Evolutionary conservation across 2,113 vertebrate species (phyloP).

Genomic region (Leptodactylus fuscus): DNA sequence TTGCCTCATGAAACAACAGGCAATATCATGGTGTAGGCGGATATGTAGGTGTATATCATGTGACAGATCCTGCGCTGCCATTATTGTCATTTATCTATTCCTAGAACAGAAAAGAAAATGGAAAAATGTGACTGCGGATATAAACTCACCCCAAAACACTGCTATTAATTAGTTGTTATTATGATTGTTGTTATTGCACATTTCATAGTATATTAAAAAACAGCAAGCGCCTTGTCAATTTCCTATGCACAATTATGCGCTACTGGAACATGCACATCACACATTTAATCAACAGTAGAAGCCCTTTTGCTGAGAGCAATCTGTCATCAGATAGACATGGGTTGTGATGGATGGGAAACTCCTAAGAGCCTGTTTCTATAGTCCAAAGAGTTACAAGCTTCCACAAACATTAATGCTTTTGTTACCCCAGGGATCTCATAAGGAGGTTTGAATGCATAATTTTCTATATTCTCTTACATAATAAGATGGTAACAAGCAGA

Average conservation of each 20-base stretch:
- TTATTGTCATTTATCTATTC: too few species aligned
- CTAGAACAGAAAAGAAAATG: too few species aligned
- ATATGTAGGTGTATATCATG: too few species aligned
- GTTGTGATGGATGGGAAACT: conserved; percentile 58
- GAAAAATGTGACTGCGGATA: too few species aligned
- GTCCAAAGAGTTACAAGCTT: conserved; percentile 53
- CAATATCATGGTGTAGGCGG: too few species aligned
- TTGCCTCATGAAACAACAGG: too few species aligned
- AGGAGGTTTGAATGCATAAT: conserved; percentile 53
- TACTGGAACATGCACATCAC: conserved; percentile 62
- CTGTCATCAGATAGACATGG: conserved; percentile 61
- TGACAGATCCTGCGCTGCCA: too few species aligned
- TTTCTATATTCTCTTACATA: conserved; percentile 42
- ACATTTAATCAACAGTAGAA: conserved; percentile 64
- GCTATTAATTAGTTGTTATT: too few species aligned
- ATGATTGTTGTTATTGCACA: not conserved
- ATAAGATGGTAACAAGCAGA: conserved; percentile 43
- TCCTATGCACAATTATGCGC: conserved; percentile 51
- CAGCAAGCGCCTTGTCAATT: not conserved
- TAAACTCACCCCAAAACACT: too few species aligned
- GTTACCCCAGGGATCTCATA: conserved; percentile 39
- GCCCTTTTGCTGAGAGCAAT: conserved; percentile 58
- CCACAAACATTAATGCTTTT: conserved; percentile 8
- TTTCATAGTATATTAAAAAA: conserved; percentile 5
- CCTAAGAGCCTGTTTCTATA: conserved; percentile 49